phyloP scores from a whole-genome alignment of 2,797 vertebrate genomes.

The Siniperca undulata region DNA sequence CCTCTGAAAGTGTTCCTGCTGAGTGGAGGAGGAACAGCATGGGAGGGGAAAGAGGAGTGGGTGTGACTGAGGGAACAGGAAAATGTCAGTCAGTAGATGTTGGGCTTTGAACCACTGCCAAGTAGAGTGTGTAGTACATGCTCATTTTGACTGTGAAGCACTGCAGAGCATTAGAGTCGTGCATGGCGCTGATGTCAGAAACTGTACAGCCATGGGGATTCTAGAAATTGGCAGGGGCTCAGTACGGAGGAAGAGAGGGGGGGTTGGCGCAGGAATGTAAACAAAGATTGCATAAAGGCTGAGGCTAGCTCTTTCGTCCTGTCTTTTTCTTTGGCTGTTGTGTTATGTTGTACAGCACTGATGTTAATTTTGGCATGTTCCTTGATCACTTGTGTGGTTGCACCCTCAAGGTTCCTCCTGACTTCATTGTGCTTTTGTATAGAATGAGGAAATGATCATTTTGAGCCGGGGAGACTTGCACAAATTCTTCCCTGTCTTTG shows the following conservation, averaged over 20 bases:
- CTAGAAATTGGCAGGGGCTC: slow-evolving; percentile 79
- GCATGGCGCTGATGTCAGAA: slow-evolving; percentile 78
- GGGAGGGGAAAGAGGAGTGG: slow-evolving; percentile 36
- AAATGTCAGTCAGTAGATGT: slow-evolving; percentile 47
- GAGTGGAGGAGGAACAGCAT: slow-evolving; percentile 31
- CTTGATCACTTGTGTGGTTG: background rate
- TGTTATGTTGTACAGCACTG: slow-evolving; percentile 9
- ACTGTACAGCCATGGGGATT: slow-evolving; percentile 73
- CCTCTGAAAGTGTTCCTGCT: slow-evolving; percentile 61
- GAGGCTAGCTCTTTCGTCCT: slow-evolving; percentile 56
- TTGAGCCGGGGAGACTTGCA: background rate
- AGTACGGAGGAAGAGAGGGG: slow-evolving; percentile 50
- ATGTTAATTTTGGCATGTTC: slow-evolving; percentile 24
- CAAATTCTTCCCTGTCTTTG: slow-evolving; percentile 30
- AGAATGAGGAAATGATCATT: slow-evolving; percentile 40
- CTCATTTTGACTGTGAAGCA: slow-evolving; percentile 71
- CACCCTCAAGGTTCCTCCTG: slow-evolving; percentile 5
- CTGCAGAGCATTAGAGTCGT: slow-evolving; percentile 65
- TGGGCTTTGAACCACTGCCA: slow-evolving; percentile 78
- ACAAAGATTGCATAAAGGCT: slow-evolving; percentile 84
- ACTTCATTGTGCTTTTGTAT: slow-evolving; percentile 8
- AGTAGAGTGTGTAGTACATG: slow-evolving; percentile 65
- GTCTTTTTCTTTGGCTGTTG: slow-evolving; percentile 23
- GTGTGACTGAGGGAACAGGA: slow-evolving; percentile 59
- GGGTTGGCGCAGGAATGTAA: slow-evolving; percentile 82